Base-by-base conservation (phyloP, 2,888 invertebrate species). In the Tromatobia lineatoria region DNA sequence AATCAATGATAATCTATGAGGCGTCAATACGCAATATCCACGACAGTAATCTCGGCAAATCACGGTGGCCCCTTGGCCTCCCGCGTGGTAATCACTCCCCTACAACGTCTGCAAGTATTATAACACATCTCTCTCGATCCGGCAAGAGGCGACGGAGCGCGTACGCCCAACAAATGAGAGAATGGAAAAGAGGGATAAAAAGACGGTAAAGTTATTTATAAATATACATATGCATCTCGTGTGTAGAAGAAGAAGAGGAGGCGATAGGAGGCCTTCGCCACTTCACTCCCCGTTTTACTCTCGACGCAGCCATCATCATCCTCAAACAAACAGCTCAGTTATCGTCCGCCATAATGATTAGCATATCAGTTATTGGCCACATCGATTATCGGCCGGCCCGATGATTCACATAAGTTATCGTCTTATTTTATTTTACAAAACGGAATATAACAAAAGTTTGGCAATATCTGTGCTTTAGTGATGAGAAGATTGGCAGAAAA, bases 181-280 rank as follows among this genome's bases (percentile, higher is more conserved):
- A 64, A 61, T 59, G 47, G 15, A 29, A 47, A 78, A 67, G 45
- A 45, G 25, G 45, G 73, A 70, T 20, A 45, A 34, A 57, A 73
- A 71, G 82, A 66, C 75, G 71, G 59, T 76, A 52, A 87, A 89
- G 90, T 88, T 92, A 92, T 92, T 92, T 92, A 92, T 92, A 92
- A 92, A 91, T 91, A 91, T 89, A 88, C 87, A 88, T 69, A 77
- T 75, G 75, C 70, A 75, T 84, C 70, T 70, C 34, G 75, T 34
- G 61, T 61, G 59, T 23, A 15, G 59, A 50, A 45, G 47, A 50
- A 45, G 47, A 47, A 29, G 18, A 45, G 73, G 45, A 50, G 75
- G 82, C 88, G 88, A 90, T 88, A 69, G 85, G 87, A 89, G 89
- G 90, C 89, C 90, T 90, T 89, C 90, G 89, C 80, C 86, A 38